Conservation (phyloP, 2,888 invertebrate genomes). For the Scotopteryx bipunctaria region DNA sequence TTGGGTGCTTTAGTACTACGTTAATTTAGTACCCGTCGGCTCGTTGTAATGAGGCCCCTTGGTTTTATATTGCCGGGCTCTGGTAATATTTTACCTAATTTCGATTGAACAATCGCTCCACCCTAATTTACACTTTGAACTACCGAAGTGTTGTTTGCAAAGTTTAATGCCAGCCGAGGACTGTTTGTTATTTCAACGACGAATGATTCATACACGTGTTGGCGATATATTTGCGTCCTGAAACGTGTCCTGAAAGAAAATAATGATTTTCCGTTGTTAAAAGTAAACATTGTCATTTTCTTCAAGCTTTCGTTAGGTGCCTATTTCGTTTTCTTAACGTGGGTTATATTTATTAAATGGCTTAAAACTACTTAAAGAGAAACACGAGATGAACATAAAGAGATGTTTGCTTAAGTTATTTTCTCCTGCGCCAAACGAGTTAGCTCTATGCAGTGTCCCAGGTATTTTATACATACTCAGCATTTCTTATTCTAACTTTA, state of each 20-base stretch:
- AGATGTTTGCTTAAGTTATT: not conserved
- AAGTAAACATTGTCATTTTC: not conserved
- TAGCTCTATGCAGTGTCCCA: conserved; percentile 1
- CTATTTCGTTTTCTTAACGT: not conserved
- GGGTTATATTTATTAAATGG: too few species aligned
- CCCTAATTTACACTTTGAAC: conserved; percentile 40
- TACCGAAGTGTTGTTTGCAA: conserved; percentile 32
- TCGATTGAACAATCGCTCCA: conserved; percentile 39
- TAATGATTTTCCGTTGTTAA: not conserved
- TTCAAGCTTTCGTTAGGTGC: not conserved
- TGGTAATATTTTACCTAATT: conserved; percentile 40
- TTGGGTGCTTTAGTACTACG: conserved; percentile 19
- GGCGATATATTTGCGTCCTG: not conserved
- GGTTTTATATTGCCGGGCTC: conserved; percentile 36
- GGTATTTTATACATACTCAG: conserved; percentile 2
- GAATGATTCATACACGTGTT: conserved; percentile 7
- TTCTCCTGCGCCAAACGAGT: not conserved
- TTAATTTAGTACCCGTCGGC: conserved; percentile 36
- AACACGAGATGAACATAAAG: not conserved
- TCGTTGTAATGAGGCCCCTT: conserved; percentile 38
- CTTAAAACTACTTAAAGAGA: too few species aligned
- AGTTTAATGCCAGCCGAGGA: conserved; percentile 23
- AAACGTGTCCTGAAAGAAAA: not conserved
- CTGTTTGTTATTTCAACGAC: conserved; percentile 13
- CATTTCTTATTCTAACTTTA: conserved; percentile 16